Base-by-base conservation (phyloP, 2,888 invertebrate genomes). In the Miltochrista miniata region DNA sequence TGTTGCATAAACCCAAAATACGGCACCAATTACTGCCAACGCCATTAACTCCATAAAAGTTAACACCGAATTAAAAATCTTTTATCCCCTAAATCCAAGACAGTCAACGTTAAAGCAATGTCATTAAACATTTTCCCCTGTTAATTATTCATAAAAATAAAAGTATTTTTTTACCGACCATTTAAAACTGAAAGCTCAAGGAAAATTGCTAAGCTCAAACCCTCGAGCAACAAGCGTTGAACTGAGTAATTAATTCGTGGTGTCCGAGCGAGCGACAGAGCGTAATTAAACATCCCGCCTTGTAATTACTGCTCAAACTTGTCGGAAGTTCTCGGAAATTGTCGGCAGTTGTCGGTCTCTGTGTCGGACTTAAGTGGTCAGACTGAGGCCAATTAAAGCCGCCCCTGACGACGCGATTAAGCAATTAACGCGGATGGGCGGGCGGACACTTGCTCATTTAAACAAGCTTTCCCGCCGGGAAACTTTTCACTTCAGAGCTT, bases 221-320 rank as follows among this genome's bases (percentile, higher is more conserved):
- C 81, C 83, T 72, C 62, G 56, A 68, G 72, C 71, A 68, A 68
- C 70, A 68, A 72, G 72, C 73, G 54, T 74, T 69, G 65, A 68
- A 64, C 70, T 69, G 70, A 81, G 76, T 85, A 89, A 90, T 90
- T 90, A 90, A 90, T 87, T 82, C 83, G 67, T 63, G 77, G 77
- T 79, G 88, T 83, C 85, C 85, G 79, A 74, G 62, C 83, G 79
- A 73, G 62, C 81, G 78, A 72, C 80, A 74, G 74, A 72, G 76
- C 83, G 79, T 90, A 91, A 91, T 91, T 91, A 91, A 89, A 83
- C 89, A 90, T 87, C 84, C 83, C 87, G 85, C 86, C 89, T 85
- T 90, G 88, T 91, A 90, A 91, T 91, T 90, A 90, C 83, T 68
- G 73, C 71, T 85, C 79, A 81, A 83, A 81, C 72, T 81, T 81